These are phyloP conservation scores for Nematolebias whitei DNA, from an alignment of 2,113 vertebrate genomes.

Conservation along the genomic window DNA sequence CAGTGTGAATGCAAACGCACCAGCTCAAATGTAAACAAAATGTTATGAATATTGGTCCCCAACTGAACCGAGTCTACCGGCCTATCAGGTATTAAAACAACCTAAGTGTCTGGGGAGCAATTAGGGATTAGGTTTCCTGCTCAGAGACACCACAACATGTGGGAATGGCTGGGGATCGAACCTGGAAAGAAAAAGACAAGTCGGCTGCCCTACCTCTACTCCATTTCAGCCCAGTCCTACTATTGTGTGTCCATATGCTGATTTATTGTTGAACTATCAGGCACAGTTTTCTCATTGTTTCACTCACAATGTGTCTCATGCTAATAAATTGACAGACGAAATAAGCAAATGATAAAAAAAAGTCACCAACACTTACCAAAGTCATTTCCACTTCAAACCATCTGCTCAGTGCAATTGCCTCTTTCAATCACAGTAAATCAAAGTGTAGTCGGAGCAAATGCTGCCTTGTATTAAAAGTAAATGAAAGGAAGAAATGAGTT, in stretches of 20 bases:
- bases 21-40: no score
- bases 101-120: no score
- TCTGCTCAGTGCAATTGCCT: background rate
- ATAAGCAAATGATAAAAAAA: constrained; percentile 1
- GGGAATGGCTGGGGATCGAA: no score
- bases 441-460: background rate
- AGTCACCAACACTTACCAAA: background rate
- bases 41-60: no score
- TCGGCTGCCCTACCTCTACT: no score
- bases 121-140: no score
- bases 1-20: no score
- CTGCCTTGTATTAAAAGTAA: constrained; percentile 1
- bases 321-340: background rate
- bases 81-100: no score
- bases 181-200: no score
- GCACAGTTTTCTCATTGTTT: background rate
- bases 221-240: background rate
- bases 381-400: constrained; percentile 7
- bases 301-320: background rate
- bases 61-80: no score
- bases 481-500: background rate
- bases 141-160: no score
- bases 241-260: background rate
- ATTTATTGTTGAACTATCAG: background rate
- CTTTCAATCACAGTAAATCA: background rate